Conservation (phyloP, 2,113 vertebrate species). For the Alethe diademata region DNA sequence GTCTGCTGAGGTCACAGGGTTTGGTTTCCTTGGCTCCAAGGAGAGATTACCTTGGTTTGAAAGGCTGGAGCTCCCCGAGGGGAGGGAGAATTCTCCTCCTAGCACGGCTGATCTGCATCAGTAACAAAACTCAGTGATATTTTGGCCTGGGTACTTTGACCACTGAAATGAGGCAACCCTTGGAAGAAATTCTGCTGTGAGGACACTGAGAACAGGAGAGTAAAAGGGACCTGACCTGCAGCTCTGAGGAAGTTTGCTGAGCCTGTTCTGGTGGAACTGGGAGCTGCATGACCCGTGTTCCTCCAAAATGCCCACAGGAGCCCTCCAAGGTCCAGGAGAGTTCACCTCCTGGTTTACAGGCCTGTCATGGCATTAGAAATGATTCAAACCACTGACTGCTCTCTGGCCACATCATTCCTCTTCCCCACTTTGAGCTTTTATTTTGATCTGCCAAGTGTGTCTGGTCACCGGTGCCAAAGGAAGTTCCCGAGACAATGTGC, state of each 20-base stretch:
- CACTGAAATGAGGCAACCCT: not conserved
- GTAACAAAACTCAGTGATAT: not conserved
- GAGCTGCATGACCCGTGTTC: fast-evolving
- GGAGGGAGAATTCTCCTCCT: not conserved
- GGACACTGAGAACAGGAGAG: fast-evolving
- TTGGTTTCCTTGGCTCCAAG: not conserved
- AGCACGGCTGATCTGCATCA: fast-evolving
- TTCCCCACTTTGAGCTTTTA: slow-evolving; percentile 6
- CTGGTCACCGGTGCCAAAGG: slow-evolving; percentile 21
- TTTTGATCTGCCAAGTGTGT: slow-evolving; percentile 55
- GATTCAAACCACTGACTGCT: not conserved
- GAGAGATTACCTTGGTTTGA: not conserved
- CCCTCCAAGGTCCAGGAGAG: not conserved
- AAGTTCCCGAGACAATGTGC: slow-evolving; percentile 51
- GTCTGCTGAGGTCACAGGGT: not conserved
- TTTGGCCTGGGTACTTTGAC: not conserved
- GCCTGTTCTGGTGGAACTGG: not conserved
- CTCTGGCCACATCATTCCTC: not conserved
- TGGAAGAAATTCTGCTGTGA: not conserved
- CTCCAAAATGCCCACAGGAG: not conserved
- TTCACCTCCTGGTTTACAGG: not conserved
- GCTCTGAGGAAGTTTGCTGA: not conserved
- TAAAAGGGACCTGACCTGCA: not conserved
- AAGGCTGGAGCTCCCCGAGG: not conserved
- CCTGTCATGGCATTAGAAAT: not conserved